A percentile compares a stretch with the other conserved stretches of the same genome.
phyloP scores from a whole-genome alignment of 2,113 vertebrate genomes.

The Peromyscus leucopus region DNA sequence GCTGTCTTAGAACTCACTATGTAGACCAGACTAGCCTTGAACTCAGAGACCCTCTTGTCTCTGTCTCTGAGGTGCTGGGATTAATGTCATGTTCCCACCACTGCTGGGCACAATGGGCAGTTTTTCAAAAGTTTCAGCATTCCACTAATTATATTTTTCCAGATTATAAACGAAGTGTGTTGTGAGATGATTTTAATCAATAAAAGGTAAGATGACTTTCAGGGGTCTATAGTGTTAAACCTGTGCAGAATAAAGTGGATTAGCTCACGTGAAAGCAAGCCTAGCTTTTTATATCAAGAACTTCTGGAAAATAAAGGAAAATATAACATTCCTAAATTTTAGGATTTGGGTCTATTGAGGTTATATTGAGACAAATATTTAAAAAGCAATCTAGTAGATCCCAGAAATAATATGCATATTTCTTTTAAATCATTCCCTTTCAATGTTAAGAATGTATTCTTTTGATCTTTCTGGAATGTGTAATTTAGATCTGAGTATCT shows the following conservation, averaged over 20 bases:
- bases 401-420: slow-evolving; percentile 64
- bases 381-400: slow-evolving; percentile 41
- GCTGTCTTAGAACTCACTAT: not conserved
- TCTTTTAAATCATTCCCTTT: slow-evolving; percentile 65
- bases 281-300: slow-evolving; percentile 76
- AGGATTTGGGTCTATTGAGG: not conserved
- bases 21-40: not conserved
- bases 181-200: slow-evolving; percentile 46
- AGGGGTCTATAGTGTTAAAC: not conserved
- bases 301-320: slow-evolving; percentile 71
- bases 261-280: slow-evolving; percentile 78
- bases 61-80: not conserved
- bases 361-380: slow-evolving; percentile 56
- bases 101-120: not conserved
- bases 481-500: slow-evolving; percentile 84
- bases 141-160: slow-evolving; percentile 13
- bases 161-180: slow-evolving; percentile 29
- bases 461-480: slow-evolving; percentile 78
- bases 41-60: not conserved
- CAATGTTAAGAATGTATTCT: slow-evolving; percentile 72
- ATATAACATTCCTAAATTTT: slow-evolving; percentile 37
- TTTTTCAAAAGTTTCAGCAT: slow-evolving; percentile 22
- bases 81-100: not conserved
- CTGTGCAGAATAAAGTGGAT: slow-evolving; percentile 75
- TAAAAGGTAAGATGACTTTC: slow-evolving; percentile 31